These are phyloP conservation scores for Eulemur albifrons DNA, from an alignment of 2,797 vertebrate species.

Conservation along the genomic window DNA sequence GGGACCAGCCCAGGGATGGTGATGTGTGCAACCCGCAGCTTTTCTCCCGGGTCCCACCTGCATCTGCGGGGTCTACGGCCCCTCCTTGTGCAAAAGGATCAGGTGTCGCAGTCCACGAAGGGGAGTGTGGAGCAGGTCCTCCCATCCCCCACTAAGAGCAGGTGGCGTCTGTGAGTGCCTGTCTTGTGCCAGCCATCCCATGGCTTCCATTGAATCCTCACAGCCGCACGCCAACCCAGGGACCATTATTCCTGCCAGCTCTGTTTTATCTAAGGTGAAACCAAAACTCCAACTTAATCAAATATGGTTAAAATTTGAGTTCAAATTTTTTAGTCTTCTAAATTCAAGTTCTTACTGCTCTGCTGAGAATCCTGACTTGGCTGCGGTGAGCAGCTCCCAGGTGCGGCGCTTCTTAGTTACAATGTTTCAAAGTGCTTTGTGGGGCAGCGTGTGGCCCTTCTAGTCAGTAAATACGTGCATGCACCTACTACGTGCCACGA, in stretches of 20 bases:
- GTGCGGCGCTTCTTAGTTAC: accelerated
- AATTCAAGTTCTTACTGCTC: neutral
- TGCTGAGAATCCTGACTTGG: neutral
- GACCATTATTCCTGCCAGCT: accelerated
- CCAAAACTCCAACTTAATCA: neutral
- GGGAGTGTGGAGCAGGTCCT: neutral
- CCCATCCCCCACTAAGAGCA: neutral
- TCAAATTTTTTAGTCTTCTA: neutral
- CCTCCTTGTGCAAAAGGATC: neutral
- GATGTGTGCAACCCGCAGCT: accelerated
- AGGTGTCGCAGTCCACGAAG: neutral
- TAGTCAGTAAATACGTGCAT: neutral
- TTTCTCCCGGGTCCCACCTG: neutral
- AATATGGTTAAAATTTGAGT: neutral
- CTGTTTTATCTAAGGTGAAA: neutral
- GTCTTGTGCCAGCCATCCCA: accelerated
- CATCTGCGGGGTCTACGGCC: no score
- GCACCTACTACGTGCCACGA: accelerated
- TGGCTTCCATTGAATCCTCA: neutral
- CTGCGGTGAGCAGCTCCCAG: accelerated
- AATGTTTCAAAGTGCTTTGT: neutral
- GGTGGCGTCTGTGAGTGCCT: neutral
- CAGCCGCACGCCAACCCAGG: neutral
- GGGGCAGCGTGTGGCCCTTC: accelerated
- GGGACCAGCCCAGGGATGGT: neutral